Evolutionary conservation across 2,113 vertebrate genomes (phyloP), one percentile per base, ranked within the genome.

Genomic region (Heterochromis multidens): DNA sequence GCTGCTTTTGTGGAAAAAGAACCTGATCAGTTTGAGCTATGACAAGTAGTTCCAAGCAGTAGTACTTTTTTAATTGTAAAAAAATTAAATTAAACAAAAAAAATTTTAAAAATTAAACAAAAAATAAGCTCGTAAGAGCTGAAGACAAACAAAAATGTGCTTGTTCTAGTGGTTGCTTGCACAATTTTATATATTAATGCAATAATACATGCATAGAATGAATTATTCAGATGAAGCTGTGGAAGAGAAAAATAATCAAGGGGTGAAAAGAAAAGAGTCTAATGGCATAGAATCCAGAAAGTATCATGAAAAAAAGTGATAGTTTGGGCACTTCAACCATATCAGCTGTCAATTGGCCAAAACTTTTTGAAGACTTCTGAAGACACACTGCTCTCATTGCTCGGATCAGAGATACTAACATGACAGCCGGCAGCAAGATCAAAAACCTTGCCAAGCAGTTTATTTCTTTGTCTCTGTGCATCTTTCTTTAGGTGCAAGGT

Each of bases 401-500:
- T 46, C 14, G 4, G 13, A 86, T 86, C 61, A 70, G 23, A 63
- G n/a, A 70, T 61, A 4, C 25, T 82, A 84, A 49, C 57, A 74
- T 52, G 83, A 86, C 81, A 82, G 54, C 83, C 80, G n/a, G 59
- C 23, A n/a, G 87, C 81, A 0, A 82, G 84, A 91, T 93, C 82
- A 88, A 85, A 91, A 59, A 67, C 59, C 60, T 85, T 9, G 3
- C 62, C 7, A 19, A 83, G 49, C 80, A 84, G 78, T 83, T 93
- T 90, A 85, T 81, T 77, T 83, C 76, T 87, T 91, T 91, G 74
- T 80, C 83, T 89, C 57, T 4, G 5, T 46, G 61, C 12, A 5
- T 76, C 82, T 87, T 40, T 88, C 87, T 89, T 92, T 83, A 86
- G 88, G 86, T 82, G 83, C 82, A n/a, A n/a, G 13, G 52, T 63